Percentiles rank a stretch among this genome's conserved stretches.
These are phyloP conservation scores for Nasonia giraulti DNA, from an alignment of 1,140 invertebrate species.

Conservation along the genomic window DNA sequence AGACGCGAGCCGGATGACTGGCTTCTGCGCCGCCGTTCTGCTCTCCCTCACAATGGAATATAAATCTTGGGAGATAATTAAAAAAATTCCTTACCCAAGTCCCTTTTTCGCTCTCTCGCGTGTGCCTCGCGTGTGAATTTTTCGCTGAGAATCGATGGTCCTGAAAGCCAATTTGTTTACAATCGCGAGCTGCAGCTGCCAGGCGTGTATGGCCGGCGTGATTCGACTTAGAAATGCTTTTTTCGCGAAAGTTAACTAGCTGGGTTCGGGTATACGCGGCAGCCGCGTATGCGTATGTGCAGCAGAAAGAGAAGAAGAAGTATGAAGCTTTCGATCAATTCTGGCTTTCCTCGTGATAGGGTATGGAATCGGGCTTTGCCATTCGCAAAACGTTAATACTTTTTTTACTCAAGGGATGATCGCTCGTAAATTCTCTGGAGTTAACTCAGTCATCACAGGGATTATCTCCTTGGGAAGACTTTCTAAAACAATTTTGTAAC, in stretches of 20 bases:
- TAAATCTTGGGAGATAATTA: slow-evolving; percentile 43
- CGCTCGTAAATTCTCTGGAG: too few relatives aligned
- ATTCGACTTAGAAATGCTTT: slow-evolving; percentile 16
- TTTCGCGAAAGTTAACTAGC: slow-evolving; percentile 21
- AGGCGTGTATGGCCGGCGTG: not conserved
- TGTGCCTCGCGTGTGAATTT: not conserved
- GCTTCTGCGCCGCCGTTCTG: not conserved
- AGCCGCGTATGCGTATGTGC: too few relatives aligned
- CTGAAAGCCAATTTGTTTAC: slow-evolving; percentile 28
- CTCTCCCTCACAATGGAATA: slow-evolving; percentile 23
- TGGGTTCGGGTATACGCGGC: too few relatives aligned
- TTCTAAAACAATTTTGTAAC: too few relatives aligned
- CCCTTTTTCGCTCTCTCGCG: not conserved
- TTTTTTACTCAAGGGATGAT: too few relatives aligned
- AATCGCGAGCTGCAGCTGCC: not conserved
- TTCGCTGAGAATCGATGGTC: slow-evolving; percentile 10
- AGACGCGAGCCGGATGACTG: not conserved
- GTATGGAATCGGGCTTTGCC: too few relatives aligned
- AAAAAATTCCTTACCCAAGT: slow-evolving; percentile 22
- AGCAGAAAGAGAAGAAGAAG: too few relatives aligned
- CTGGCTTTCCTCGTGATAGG: too few relatives aligned
- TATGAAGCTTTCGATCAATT: too few relatives aligned
- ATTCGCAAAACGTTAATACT: not conserved
- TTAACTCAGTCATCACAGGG: too few relatives aligned
- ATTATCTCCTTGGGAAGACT: too few relatives aligned